Evolutionary conservation across 1,140 invertebrate genomes (phyloP).

Genomic region (Anagrus nilaparvatae): DNA sequence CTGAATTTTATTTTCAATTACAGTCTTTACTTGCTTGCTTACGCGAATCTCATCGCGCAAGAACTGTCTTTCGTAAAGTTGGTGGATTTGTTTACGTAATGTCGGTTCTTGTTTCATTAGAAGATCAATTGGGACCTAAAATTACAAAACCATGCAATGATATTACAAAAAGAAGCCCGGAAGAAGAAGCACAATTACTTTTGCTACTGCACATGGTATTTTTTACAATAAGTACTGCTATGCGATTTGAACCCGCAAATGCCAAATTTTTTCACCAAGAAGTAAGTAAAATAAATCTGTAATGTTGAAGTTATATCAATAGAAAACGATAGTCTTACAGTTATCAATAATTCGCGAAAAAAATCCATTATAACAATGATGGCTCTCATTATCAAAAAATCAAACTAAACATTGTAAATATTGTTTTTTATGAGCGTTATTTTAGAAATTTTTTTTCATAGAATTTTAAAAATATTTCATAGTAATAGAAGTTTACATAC

Average conservation of each 20-base stretch:
- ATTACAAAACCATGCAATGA: slow-evolving; percentile 35
- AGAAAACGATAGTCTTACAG: too few species aligned
- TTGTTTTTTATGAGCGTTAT: not conserved
- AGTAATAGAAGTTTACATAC: not conserved
- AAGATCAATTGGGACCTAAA: slow-evolving; percentile 59
- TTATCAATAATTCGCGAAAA: too few species aligned
- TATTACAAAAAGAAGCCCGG: slow-evolving; percentile 25
- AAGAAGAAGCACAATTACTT: slow-evolving; percentile 47
- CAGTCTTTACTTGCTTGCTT: slow-evolving; percentile 75
- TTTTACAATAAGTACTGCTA: slow-evolving; percentile 90
- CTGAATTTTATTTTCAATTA: slow-evolving; percentile 19
- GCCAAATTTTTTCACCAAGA: slow-evolving; percentile 97
- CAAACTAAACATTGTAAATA: not conserved
- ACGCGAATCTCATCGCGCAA: slow-evolving; percentile 86
- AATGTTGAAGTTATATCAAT: too few species aligned
- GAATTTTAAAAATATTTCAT: not conserved
- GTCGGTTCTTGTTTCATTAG: slow-evolving; percentile 87
- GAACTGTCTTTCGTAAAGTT: slow-evolving; percentile 94
- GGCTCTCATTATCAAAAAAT: slow-evolving; percentile 1
- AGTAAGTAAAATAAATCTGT: too few species aligned
- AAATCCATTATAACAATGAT: too few species aligned
- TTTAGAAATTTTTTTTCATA: slow-evolving; percentile 7
- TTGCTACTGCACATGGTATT: slow-evolving; percentile 81
- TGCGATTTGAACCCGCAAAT: slow-evolving; percentile 98
- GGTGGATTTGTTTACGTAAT: slow-evolving; percentile 97